These are phyloP conservation scores for Drosophila formosana DNA, from an alignment of 2,888 invertebrate species.

Conservation along the genomic window DNA sequence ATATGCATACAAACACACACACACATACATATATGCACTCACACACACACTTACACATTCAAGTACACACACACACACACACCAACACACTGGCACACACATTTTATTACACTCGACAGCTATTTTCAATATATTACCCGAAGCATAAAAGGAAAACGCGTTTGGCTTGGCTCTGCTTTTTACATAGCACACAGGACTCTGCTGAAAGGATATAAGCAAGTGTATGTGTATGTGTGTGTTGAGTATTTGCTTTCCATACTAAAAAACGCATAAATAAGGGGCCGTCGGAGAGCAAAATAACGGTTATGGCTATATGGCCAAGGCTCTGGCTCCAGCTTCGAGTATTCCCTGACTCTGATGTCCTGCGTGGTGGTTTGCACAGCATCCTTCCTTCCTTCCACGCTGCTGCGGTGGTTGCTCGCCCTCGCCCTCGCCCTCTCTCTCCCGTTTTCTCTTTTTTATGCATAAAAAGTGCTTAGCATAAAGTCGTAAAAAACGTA, in stretches of 20 bases:
- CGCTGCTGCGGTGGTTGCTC: slow-evolving; percentile 50
- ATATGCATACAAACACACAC: slow-evolving; percentile 70
- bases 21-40: slow-evolving; percentile 26
- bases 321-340: background rate
- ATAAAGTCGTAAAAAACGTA: slow-evolving; percentile 83
- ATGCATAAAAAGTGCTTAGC: slow-evolving; percentile 83
- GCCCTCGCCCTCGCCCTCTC: slow-evolving; percentile 4
- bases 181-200: slow-evolving; percentile 63
- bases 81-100: slow-evolving; percentile 43
- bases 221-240: slow-evolving; percentile 27
- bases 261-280: slow-evolving; percentile 82
- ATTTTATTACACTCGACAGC: slow-evolving; percentile 82
- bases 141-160: slow-evolving; percentile 72
- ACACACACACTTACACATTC: slow-evolving; percentile 19
- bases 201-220: slow-evolving; percentile 68
- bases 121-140: slow-evolving; percentile 83
- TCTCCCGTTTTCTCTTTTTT: slow-evolving; percentile 73
- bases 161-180: slow-evolving; percentile 56
- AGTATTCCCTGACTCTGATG: slow-evolving; percentile 11
- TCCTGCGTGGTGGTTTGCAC: slow-evolving; percentile 48
- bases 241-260: slow-evolving; percentile 77
- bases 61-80: slow-evolving; percentile 27
- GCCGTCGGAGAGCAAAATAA: slow-evolving; percentile 69
- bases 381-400: slow-evolving; percentile 13
- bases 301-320: slow-evolving; percentile 57